Evolutionary conservation across 2,888 invertebrate species (phyloP), one percentile per base, ranked within the genome.

Genomic region (Rambutsinella grinnellia): DNA sequence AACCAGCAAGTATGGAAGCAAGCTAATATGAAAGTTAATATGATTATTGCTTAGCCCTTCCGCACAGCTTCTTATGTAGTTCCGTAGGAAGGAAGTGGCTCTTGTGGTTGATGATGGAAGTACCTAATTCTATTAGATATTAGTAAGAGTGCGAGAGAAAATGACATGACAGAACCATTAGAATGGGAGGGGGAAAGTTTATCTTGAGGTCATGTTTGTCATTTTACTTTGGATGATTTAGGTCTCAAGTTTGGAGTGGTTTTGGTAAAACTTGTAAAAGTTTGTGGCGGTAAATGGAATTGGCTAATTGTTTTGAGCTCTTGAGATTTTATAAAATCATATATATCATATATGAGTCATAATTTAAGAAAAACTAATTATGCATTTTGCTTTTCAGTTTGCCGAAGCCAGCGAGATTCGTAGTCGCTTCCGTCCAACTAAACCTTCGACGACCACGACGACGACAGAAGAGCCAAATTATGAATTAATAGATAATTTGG

Each of bases 381-480:
- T 13, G 17, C 6, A 17, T 49, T 26, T 27, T 51, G 3, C 5
- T 62, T 28, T 56, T 56, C 54, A 75, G 74, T 75, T 56, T 67
- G 36, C 26, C 28, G 74, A 75, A 44, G 49, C 74, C n/a, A 56
- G 61, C 13, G 67, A 61, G 23, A 60, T 54, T 5, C 60, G 74
- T 49, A 61, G n/a, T 10, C 74, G 67, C 28, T 44, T 60, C n/a
- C 17, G 56, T 60, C 24, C 71, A 2, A 28, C 72, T 36, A 46
- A 61, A 28, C 28, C 57, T 13, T 44, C 70, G 17, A 56, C 72
- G 46, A 57, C 67, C 6, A 68, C 68, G 24, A 71, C 47, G 24
- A 60, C 56, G 15, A 60, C 76, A 49, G 76, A 69, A 58, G 70
- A 63, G 51, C 65, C 76, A 60, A 65, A 60, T 66, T 76, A 76